These are phyloP conservation scores for Apamea sordens DNA, from an alignment of 2,888 invertebrate genomes.

Conservation along the genomic window DNA sequence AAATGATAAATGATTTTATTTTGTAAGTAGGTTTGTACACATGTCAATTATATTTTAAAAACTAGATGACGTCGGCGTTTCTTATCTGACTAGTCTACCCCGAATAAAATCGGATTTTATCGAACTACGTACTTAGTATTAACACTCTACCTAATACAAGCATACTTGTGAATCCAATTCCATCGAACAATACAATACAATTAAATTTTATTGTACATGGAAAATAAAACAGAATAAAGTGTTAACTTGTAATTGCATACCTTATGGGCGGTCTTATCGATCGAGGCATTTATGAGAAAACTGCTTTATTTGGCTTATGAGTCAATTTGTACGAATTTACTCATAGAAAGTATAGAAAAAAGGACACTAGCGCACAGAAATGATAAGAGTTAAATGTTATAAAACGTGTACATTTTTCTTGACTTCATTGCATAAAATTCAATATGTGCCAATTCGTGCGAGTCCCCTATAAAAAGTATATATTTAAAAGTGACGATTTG, in stretches of 20 bases:
- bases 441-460: no score
- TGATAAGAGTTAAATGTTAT: background rate
- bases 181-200: constrained; percentile 29
- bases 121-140: background rate
- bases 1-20: no score
- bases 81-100: no score
- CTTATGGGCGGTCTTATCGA: constrained; percentile 14
- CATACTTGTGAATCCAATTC: constrained; percentile 16
- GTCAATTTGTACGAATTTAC: background rate
- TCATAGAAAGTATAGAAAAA: background rate
- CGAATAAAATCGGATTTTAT: background rate
- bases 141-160: background rate
- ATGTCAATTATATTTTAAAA: no score
- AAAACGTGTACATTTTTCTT: no score
- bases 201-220: constrained; percentile 4
- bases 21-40: no score
- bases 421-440: no score
- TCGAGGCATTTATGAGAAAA: background rate
- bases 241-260: background rate
- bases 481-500: no score
- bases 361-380: background rate
- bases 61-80: no score
- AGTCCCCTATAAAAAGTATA: no score
- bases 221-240: constrained; percentile 9
- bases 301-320: background rate